phyloP scores from a whole-genome alignment of 2,888 invertebrate species.

The Antheraea assamensis region DNA sequence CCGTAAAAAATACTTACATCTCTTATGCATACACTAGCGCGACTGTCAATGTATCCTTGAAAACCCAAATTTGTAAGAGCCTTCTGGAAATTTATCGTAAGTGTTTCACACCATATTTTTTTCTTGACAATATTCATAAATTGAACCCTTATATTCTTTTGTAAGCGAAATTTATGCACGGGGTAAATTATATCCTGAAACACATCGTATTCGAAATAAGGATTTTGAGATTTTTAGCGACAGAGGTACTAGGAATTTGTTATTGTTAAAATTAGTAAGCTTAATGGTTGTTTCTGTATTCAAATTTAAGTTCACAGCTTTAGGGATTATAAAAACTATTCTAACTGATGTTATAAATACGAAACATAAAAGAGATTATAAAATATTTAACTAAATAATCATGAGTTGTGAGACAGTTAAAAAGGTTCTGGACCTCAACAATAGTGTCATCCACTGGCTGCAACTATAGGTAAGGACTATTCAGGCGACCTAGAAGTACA shows the following conservation, averaged over 20 bases:
- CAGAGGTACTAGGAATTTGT: not conserved
- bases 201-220: not conserved
- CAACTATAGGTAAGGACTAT: no score
- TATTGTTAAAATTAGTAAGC: not conserved
- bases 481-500: no score
- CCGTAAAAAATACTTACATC: conserved; percentile 53
- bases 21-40: conserved; percentile 49
- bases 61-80: conserved; percentile 57
- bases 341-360: no score
- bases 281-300: no score
- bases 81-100: conserved; percentile 56
- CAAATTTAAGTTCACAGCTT: no score
- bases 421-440: no score
- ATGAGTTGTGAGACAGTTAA: no score
- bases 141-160: conserved; percentile 60
- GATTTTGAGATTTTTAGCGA: not conserved
- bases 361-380: no score
- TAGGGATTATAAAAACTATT: no score
- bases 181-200: conserved; percentile 63
- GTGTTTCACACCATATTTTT: conserved; percentile 60
- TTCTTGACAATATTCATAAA: conserved; percentile 61
- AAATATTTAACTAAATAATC: no score
- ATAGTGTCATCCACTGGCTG: no score
- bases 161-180: conserved; percentile 56
- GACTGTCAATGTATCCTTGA: conserved; percentile 44